Evolutionary conservation across 1,140 invertebrate genomes (phyloP).

Genomic region (Drosophila nigrodunni): DNA sequence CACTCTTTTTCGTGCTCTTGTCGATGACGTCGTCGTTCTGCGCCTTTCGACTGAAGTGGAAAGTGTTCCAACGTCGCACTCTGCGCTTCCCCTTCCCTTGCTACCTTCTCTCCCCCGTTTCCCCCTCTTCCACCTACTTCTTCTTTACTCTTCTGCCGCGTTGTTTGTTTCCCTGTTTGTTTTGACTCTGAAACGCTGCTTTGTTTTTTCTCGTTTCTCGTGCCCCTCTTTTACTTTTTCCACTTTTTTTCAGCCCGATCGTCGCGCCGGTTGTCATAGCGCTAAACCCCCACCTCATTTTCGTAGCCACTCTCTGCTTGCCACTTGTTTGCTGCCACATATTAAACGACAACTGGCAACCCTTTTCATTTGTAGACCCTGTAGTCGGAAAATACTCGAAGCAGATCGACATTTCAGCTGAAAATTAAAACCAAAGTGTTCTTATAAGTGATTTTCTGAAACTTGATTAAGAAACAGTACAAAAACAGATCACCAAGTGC

Average conservation of each 20-base stretch:
- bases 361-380: constrained; percentile 17
- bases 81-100: not conserved
- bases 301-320: not conserved
- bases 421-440: no score
- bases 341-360: constrained; percentile 56
- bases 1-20: not conserved
- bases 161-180: constrained; percentile 65
- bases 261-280: constrained; percentile 48
- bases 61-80: constrained; percentile 24
- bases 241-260: constrained; percentile 26
- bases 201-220: constrained; percentile 12
- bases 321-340: constrained; percentile 53
- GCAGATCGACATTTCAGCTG: no score
- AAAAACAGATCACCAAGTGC: no score
- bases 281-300: not conserved
- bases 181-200: constrained; percentile 55
- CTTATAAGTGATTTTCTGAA: no score
- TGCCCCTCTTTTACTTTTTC: constrained; percentile 24
- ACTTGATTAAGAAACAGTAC: no score
- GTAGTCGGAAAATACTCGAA: no score
- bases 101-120: not conserved
- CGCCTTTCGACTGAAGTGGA: constrained; percentile 34
- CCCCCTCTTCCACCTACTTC: not conserved
- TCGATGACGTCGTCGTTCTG: constrained; percentile 35
- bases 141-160: constrained; percentile 28